These are phyloP conservation scores for Deladenus siricidicola DNA, from an alignment of 2,888 invertebrate species.

Conservation along the genomic window DNA sequence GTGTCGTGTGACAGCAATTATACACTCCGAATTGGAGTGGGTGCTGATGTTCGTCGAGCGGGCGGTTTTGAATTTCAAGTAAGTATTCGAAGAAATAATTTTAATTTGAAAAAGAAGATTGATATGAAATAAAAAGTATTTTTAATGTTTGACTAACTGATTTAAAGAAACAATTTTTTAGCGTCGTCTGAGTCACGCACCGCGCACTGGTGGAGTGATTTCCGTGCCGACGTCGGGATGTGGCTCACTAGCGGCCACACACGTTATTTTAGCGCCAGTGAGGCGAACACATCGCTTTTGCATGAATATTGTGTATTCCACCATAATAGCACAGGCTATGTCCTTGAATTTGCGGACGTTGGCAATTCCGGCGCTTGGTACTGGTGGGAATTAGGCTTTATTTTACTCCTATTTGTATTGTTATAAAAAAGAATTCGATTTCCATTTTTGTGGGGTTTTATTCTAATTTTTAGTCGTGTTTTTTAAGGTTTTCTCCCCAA, in stretches of 20 bases:
- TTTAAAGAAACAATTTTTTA: too few species aligned
- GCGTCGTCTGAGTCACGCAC: background rate
- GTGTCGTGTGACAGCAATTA: too few species aligned
- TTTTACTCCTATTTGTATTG: too few species aligned
- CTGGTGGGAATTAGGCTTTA: too few species aligned
- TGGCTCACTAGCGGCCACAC: background rate
- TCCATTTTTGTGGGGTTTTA: too few species aligned
- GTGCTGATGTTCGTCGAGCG: conserved; percentile 2
- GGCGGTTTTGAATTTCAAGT: background rate
- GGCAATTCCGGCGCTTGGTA: conserved; percentile 22
- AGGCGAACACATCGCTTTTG: background rate
- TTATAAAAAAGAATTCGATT: too few species aligned
- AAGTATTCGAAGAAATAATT: background rate
- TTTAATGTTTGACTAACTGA: too few species aligned
- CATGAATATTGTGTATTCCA: conserved; percentile 15
- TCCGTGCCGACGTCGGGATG: background rate
- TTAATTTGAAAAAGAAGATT: background rate
- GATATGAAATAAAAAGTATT: background rate
- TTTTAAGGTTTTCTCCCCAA: too few species aligned
- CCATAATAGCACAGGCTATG: conserved; percentile 14
- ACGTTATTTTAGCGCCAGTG: conserved; percentile 20
- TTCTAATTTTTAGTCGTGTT: too few species aligned
- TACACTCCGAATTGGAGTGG: conserved; percentile 10
- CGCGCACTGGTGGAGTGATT: conserved; percentile 4
- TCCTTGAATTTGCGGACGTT: conserved; percentile 8